Conservation (phyloP, 2,888 invertebrate species). For the Galeruca laticollis region DNA sequence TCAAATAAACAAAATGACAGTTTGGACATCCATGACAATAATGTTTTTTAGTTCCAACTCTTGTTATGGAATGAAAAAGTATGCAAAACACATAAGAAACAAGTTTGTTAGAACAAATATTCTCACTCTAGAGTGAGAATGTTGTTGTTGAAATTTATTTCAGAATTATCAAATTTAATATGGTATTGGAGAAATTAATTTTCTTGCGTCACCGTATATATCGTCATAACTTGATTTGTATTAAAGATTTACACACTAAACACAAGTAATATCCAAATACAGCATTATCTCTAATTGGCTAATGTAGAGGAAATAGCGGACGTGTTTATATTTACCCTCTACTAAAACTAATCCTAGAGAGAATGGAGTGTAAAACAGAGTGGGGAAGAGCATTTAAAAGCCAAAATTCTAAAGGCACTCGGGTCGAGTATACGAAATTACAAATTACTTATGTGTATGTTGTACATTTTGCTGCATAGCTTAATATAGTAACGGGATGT, state of each 20-base stretch:
- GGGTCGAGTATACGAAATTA: slow-evolving; percentile 8
- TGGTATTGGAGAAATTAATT: no score
- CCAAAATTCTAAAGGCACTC: slow-evolving; percentile 12
- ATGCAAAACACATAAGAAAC: no score
- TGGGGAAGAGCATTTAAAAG: slow-evolving; percentile 21
- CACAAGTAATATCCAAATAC: slow-evolving; percentile 47
- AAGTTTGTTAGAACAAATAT: no score
- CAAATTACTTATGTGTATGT: slow-evolving; percentile 11
- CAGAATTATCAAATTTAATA: no score
- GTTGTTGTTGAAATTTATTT: no score
- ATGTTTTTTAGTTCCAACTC: no score
- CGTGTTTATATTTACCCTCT: slow-evolving; percentile 41
- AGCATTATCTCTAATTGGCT: slow-evolving; percentile 51
- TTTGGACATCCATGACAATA: no score
- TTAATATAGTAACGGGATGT: slow-evolving; percentile 16
- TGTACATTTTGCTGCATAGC: slow-evolving; percentile 10
- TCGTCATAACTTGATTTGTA: slow-evolving; percentile 32
- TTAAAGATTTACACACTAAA: slow-evolving; percentile 36
- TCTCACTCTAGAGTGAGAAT: no score
- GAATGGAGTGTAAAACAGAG: neutral
- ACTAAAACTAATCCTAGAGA: slow-evolving; percentile 31
- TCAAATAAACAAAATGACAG: no score
- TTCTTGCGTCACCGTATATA: neutral
- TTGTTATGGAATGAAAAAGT: no score
- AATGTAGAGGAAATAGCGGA: slow-evolving; percentile 52